Base-by-base conservation (phyloP, 1,140 invertebrate genomes). In the Penaeus vannamei region DNA sequence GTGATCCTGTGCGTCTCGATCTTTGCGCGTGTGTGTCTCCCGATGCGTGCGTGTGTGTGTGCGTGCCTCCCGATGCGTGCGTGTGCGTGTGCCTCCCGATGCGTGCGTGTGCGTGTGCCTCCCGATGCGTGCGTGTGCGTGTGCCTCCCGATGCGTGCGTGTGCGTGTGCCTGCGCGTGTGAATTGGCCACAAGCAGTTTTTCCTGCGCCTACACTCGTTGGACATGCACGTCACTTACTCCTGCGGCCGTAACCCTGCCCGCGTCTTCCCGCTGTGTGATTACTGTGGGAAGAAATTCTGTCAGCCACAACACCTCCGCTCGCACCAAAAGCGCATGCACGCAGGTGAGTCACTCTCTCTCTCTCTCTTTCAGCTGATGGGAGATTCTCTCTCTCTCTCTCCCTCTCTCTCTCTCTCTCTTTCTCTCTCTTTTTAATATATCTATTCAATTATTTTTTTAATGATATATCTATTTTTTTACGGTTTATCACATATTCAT, bases 221-320 rank as follows among this genome's bases (percentile, higher is more conserved):
- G 90, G 96, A 96, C 91, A 96, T 96, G 95, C 96, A 96, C 93
- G 94, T 95, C 90, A 96, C 95, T 64, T 96, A 96, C 90, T 96
- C 96, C 17, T 96, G 96, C 93, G 94, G 95, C 85, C 94, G 95
- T 80, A 96, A 96, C 94, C 96, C 96, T 19, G 95, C 96, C 92
- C 94, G 96, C n/a, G 94, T 95, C 60, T 93, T 95, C 87, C 96
- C 96, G 3, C 93, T 96, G 7, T 96, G 96, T 92, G 95, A 96
- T 92, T 96, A 96, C 93, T 96, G 96, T 92, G 96, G 96, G 12
- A 94, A 95, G 59, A 96, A 96, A 92, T 97, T 97, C 93, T 96
- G 96, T 91, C 96, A 97, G 91, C 96, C 96, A n/a, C 97, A 97
- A 92, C 97, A 97, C 93, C 94, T 97, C n/a, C 97, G 97, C 93